A percentile compares a stretch with the other conserved stretches of the same genome.
Evolutionary conservation across 1,140 invertebrate species (phyloP).

Genomic region (Halesus radiatus): DNA sequence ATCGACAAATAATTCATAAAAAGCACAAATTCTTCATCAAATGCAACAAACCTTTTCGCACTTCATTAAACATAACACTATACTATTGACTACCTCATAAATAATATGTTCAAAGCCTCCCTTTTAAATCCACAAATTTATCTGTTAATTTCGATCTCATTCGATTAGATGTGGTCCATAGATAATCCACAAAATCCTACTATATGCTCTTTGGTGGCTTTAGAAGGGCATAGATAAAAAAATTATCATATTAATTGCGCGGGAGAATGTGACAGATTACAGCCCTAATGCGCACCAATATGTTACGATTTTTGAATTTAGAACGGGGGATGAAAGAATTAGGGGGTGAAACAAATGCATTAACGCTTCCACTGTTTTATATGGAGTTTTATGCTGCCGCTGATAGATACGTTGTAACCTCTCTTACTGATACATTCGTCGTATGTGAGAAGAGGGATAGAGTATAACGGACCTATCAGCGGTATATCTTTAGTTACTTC

Average conservation of each 20-base stretch:
- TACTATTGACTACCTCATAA: slow-evolving; percentile 2
- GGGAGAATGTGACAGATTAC: slow-evolving; percentile 37
- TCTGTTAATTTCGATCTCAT: slow-evolving; percentile 29
- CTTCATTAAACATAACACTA: too few species aligned
- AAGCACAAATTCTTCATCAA: too few species aligned
- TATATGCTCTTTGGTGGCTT: neutral
- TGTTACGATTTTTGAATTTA: slow-evolving; percentile 33
- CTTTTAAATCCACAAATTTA: neutral
- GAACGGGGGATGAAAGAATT: neutral
- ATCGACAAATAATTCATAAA: too few species aligned
- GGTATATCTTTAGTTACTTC: too few species aligned
- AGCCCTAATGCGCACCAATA: slow-evolving; percentile 29
- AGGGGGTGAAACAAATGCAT: neutral
- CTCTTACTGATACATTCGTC: too few species aligned
- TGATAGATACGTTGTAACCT: too few species aligned
- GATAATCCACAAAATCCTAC: neutral
- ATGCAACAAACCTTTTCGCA: too few species aligned
- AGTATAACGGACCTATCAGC: too few species aligned
- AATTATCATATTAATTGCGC: slow-evolving; percentile 35
- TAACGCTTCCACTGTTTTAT: too few species aligned
- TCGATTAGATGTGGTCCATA: slow-evolving; percentile 29
- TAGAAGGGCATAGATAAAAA: slow-evolving; percentile 5
- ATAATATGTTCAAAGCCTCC: neutral
- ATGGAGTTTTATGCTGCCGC: too few species aligned
- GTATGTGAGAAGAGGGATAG: too few species aligned